A percentile compares a stretch with the other conserved stretches of the same genome.
Evolutionary conservation across 2,113 vertebrate species (phyloP).

Genomic region (Globicephala melas): DNA sequence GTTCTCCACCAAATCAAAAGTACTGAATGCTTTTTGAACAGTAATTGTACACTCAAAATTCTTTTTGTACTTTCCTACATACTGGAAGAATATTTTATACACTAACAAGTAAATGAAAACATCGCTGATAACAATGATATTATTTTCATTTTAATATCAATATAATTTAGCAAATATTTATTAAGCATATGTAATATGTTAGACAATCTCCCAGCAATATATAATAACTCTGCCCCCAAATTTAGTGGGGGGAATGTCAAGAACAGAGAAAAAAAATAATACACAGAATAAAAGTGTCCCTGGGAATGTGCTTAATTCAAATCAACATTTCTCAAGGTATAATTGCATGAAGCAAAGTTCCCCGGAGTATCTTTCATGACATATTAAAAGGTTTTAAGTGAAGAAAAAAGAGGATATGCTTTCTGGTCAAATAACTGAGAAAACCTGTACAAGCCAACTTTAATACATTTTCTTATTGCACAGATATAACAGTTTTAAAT

Average conservation of each 20-base stretch:
- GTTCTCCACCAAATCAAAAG: background rate
- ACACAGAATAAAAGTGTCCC: background rate
- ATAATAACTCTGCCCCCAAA: background rate
- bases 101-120: background rate
- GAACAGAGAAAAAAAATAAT: background rate
- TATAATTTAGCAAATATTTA: background rate
- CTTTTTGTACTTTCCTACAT: background rate
- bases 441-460: background rate
- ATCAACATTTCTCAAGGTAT: background rate
- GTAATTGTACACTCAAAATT: background rate
- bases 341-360: background rate
- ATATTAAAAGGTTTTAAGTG: background rate
- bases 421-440: background rate
- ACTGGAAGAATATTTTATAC: background rate
- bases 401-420: background rate
- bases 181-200: background rate
- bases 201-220: background rate
- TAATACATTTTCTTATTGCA: background rate
- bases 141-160: background rate
- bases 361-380: background rate
- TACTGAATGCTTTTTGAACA: background rate
- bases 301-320: background rate
- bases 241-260: background rate
- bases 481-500: background rate
- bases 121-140: background rate